Percentiles rank a stretch among this genome's conserved stretches.
phyloP scores from a whole-genome alignment of 2,888 invertebrate species.

The Leucania comma region DNA sequence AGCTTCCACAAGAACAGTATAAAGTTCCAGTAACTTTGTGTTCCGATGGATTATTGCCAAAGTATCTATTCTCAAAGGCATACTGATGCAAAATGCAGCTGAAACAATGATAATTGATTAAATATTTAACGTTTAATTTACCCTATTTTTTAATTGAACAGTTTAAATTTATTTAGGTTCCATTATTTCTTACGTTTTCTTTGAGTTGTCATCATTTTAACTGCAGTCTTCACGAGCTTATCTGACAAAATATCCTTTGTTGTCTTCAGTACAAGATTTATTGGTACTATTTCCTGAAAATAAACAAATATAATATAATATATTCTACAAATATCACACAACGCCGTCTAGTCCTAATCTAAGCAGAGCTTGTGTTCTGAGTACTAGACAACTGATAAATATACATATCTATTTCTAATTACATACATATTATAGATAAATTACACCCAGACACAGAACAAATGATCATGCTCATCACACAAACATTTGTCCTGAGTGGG shows the following conservation, averaged over 20 bases:
- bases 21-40: conserved; percentile 92
- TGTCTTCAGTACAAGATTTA: conserved; percentile 91
- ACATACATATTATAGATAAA: no score
- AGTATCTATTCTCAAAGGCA: conserved; percentile 93
- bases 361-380: no score
- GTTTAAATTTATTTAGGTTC: no score
- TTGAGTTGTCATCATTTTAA: conserved; percentile 91
- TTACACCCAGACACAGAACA: no score
- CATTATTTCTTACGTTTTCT: conserved; percentile 90
- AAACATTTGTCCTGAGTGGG: no score
- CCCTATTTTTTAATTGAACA: no score
- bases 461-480: no score
- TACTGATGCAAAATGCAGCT: conserved; percentile 89
- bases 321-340: no score
- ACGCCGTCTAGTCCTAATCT: no score
- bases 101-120: conserved; percentile 57
- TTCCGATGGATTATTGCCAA: conserved; percentile 93
- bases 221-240: conserved; percentile 88
- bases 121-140: not conserved
- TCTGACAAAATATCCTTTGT: conserved; percentile 91
- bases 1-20: conserved; percentile 94
- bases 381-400: no score
- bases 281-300: conserved; percentile 91
- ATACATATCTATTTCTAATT: no score
- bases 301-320: no score